These are phyloP conservation scores for Theodoxus fluviatilis DNA, from an alignment of 2,888 invertebrate genomes.

Conservation along the genomic window DNA sequence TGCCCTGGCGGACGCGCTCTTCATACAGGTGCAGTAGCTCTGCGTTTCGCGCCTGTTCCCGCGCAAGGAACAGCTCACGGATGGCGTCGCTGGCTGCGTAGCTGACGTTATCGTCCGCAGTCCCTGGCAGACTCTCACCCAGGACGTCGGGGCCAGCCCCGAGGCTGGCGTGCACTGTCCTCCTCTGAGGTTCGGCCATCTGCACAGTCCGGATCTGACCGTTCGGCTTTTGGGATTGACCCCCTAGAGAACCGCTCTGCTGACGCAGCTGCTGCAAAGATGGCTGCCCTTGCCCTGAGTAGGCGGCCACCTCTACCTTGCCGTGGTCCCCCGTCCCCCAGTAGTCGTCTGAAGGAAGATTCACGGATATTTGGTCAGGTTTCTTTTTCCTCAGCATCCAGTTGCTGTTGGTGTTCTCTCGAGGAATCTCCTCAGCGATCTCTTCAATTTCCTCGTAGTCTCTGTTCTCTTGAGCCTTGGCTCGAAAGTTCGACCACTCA, in stretches of 20 bases:
- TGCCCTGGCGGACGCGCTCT: constrained; percentile 30
- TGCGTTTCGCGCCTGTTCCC: constrained; percentile 30
- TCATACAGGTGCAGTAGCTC: constrained; percentile 31
- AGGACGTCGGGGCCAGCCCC: constrained; percentile 3
- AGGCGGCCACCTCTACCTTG: background rate
- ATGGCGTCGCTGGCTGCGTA: constrained; percentile 8
- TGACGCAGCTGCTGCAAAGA: too few relatives aligned
- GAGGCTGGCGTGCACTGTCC: background rate
- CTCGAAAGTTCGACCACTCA: background rate
- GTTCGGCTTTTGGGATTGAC: too few relatives aligned
- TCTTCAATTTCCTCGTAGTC: constrained; percentile 45
- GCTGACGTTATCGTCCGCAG: constrained; percentile 24
- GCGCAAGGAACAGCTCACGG: constrained; percentile 27
- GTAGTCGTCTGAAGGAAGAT: too few relatives aligned
- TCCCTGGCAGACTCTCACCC: constrained; percentile 14
- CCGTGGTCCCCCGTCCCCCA: background rate
- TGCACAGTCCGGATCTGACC: too few relatives aligned
- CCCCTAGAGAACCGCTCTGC: too few relatives aligned
- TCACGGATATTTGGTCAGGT: too few relatives aligned
- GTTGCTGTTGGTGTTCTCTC: too few relatives aligned
- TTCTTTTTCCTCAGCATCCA: too few relatives aligned
- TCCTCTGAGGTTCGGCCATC: background rate
- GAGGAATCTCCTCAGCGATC: constrained; percentile 34
- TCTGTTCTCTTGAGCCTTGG: constrained; percentile 35
- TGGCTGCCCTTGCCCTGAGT: background rate